Percentiles rank a stretch among this genome's conserved stretches.
phyloP scores from a whole-genome alignment of 1,140 invertebrate genomes.

The Spodoptera litura region DNA sequence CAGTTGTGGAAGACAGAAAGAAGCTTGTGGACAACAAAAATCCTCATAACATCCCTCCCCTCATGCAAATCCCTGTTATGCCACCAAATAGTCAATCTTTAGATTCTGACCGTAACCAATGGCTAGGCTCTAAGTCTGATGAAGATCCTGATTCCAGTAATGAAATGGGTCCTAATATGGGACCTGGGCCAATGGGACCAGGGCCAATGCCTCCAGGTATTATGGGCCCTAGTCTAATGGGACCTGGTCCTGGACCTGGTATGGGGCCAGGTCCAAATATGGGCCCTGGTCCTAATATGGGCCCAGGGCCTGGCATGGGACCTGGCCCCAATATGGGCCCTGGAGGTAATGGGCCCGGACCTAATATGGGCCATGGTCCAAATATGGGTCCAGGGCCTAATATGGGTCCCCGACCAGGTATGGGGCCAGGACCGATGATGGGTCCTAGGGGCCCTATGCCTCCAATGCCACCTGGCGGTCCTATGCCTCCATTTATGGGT shows the following conservation, averaged over 20 bases:
- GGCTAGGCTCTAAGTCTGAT: slow-evolving; percentile 51
- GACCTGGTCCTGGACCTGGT: slow-evolving; percentile 53
- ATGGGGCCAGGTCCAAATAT: slow-evolving; percentile 57
- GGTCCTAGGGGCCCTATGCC: slow-evolving; percentile 61
- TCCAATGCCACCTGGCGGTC: slow-evolving; percentile 58
- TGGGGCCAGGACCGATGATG: slow-evolving; percentile 58
- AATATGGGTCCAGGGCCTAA: slow-evolving; percentile 55
- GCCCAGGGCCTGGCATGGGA: slow-evolving; percentile 37
- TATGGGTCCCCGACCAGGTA: slow-evolving; percentile 46
- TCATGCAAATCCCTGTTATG: slow-evolving; percentile 76
- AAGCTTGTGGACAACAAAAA: slow-evolving; percentile 60
- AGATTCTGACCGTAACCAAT: slow-evolving; percentile 58
- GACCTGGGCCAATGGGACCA: slow-evolving; percentile 39
- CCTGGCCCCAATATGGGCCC: slow-evolving; percentile 53
- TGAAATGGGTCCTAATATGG: slow-evolving; percentile 44
- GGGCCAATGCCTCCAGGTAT: slow-evolving; percentile 47
- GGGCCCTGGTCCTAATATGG: slow-evolving; percentile 48
- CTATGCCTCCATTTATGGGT: slow-evolving; percentile 69
- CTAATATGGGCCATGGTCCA: slow-evolving; percentile 51
- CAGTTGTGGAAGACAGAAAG: slow-evolving; percentile 73
- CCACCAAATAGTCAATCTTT: slow-evolving; percentile 64
- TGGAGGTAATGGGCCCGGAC: slow-evolving; percentile 47
- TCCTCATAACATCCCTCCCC: slow-evolving; percentile 69
- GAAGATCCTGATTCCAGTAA: slow-evolving; percentile 63
- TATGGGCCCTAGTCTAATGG: slow-evolving; percentile 63